These are phyloP conservation scores for Gouania willdenowi DNA, from an alignment of 2,797 vertebrate species.

Conservation along the genomic window DNA sequence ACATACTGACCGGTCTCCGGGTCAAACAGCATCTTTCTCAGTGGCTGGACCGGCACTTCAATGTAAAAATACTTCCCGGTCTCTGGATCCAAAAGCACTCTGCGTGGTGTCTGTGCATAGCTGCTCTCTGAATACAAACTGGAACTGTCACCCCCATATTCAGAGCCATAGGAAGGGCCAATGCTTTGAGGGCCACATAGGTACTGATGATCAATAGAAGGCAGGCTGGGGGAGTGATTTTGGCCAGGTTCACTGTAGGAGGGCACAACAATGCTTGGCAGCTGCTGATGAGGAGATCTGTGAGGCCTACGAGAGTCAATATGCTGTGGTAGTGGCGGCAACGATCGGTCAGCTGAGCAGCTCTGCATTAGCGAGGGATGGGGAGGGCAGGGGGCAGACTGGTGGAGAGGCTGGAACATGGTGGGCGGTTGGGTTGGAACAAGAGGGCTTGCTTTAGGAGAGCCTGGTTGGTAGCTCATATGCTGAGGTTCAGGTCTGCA, in stretches of 20 bases:
- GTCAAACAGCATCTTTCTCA: conserved; percentile 88
- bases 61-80: conserved; percentile 92
- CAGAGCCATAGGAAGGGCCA: conserved; percentile 68
- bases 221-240: conserved; percentile 67
- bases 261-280: conserved; percentile 40
- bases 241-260: conserved; percentile 64
- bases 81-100: conserved; percentile 88
- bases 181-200: conserved; percentile 68
- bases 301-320: conserved; percentile 60
- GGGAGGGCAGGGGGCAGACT: conserved; percentile 58
- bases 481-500: conserved; percentile 62
- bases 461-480: conserved; percentile 61
- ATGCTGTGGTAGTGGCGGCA: conserved; percentile 50
- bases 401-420: conserved; percentile 70
- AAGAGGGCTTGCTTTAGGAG: conserved; percentile 66
- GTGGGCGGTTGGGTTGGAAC: conserved; percentile 51
- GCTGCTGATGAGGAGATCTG: conserved; percentile 71
- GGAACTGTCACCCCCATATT: conserved; percentile 68
- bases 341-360: conserved; percentile 54
- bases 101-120: conserved; percentile 69
- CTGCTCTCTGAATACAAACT: conserved; percentile 74
- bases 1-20: conserved; percentile 93
- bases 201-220: conserved; percentile 71
- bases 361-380: conserved; percentile 63
- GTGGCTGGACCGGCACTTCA: conserved; percentile 85